A percentile compares a stretch with the other conserved stretches of the same genome.
phyloP scores from a whole-genome alignment of 2,113 vertebrate species.

The Callipepla squamata region DNA sequence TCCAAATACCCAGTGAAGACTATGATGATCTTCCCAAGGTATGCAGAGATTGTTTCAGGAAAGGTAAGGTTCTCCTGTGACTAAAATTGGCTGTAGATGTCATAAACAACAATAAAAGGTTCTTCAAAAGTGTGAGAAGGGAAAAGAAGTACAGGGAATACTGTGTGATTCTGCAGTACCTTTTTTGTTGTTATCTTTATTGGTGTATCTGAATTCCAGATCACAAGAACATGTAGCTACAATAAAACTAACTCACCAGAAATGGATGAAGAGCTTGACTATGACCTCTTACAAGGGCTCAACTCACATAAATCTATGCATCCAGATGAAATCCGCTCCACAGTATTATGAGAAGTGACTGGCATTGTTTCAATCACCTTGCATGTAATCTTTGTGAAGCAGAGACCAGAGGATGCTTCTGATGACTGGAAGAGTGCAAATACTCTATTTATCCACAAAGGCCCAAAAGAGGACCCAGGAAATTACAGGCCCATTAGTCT shows the following conservation, averaged over 20 bases:
- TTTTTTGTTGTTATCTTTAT: neutral
- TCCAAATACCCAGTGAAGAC: neutral
- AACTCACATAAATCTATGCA: neutral
- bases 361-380: neutral
- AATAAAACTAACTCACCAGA: neutral
- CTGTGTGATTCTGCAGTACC: neutral
- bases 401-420: neutral
- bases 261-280: neutral
- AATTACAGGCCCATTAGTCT: neutral
- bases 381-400: neutral
- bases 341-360: neutral
- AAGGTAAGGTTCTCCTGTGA: neutral
- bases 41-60: neutral
- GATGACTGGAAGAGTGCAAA: neutral
- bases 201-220: neutral
- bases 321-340: neutral
- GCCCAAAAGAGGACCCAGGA: neutral
- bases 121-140: neutral
- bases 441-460: neutral
- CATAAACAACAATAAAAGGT: neutral
- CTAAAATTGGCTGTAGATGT: neutral
- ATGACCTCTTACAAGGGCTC: neutral
- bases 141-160: neutral
- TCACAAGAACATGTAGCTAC: neutral
- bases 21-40: neutral